Base-by-base conservation (phyloP, 2,113 vertebrate species). In the Trematocara variabile region DNA sequence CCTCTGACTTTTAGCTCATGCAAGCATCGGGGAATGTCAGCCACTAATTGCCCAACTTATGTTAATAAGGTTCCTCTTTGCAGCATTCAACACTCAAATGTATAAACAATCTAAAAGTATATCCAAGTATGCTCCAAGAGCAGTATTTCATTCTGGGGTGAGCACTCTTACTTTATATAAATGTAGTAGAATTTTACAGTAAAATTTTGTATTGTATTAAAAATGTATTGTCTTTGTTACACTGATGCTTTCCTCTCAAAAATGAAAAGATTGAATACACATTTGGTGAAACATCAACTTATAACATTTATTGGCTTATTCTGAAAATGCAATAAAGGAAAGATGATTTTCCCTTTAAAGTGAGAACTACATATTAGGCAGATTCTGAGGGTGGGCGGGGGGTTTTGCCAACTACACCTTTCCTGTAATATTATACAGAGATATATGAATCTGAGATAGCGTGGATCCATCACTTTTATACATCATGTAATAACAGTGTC, bases 221-320 rank as follows among this genome's bases (percentile, higher is more conserved):
- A 44, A 46, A 16, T 75, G 0, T 30, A 28, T 46, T 2, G 1
- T 1, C 25, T 30, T 30, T 30, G 14, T 48, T 2, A 46, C 68
- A 5, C 0, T 48, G 68, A 75, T 30, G 68, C 41, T 18, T 12
- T 34, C n/a, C 53, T 20, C 14, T 37, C 28, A 1, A 84, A 65
- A 65, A 18, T 54, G 3, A 90, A 92, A 81, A 75, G 48, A 94
- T 10, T 13, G n/a, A 88, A 70, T 2, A 85, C 79, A 86, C 80
- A 75, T 11, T 25, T 48, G 25, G 53, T 91, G 60, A 86, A 88
- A 88, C 83, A 75, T 50, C 70, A 90, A 94, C 80, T 82, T 68
- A 85, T 58, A 91, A 91, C 90, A 93, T 93, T 95, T 92, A 94
- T 94, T 94, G 82, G 48, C 88, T 89, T 86, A 87, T 77, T 91